Conservation (phyloP, 2,113 vertebrate genomes). For the Cervus canadensis region DNA sequence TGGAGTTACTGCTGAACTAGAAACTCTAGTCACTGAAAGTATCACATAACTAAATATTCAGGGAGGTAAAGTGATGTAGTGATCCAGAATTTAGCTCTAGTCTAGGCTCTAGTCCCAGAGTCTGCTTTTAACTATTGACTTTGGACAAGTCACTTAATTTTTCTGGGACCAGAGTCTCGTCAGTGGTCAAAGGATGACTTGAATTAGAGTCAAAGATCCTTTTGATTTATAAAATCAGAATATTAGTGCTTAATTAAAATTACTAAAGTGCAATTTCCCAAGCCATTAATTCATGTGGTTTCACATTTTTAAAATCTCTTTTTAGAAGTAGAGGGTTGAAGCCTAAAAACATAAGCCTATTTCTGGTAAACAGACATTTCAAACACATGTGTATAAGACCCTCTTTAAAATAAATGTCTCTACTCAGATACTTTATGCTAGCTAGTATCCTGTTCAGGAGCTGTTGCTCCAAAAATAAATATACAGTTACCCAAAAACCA, state of each 20-base stretch:
- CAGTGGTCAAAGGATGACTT: slow-evolving; percentile 62
- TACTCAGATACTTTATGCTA: slow-evolving; percentile 31
- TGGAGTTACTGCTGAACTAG: not conserved
- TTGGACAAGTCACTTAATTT: slow-evolving; percentile 61
- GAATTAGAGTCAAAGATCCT: slow-evolving; percentile 54
- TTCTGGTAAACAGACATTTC: slow-evolving; percentile 46
- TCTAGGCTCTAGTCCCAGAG: slow-evolving; percentile 42
- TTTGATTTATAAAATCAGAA: slow-evolving; percentile 59
- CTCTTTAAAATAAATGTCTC: slow-evolving; percentile 17
- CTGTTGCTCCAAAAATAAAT: slow-evolving; percentile 30
- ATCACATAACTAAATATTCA: slow-evolving; percentile 5
- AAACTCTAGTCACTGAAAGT: not conserved
- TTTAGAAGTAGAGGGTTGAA: slow-evolving; percentile 45
- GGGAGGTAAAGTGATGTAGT: not conserved
- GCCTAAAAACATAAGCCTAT: slow-evolving; percentile 40
- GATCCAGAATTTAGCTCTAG: slow-evolving; percentile 6
- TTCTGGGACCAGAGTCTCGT: slow-evolving; percentile 56
- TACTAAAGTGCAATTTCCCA: slow-evolving; percentile 49
- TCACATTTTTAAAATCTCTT: not conserved
- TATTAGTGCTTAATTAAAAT: slow-evolving; percentile 61
- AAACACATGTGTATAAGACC: slow-evolving; percentile 12
- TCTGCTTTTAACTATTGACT: slow-evolving; percentile 58
- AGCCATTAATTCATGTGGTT: slow-evolving; percentile 44
- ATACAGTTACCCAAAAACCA: not conserved
- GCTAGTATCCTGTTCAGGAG: not conserved